A percentile compares a stretch with the other conserved stretches of the same genome.
Conservation (phyloP, 2,888 invertebrate species). For the Drosophila melanosoma region DNA sequence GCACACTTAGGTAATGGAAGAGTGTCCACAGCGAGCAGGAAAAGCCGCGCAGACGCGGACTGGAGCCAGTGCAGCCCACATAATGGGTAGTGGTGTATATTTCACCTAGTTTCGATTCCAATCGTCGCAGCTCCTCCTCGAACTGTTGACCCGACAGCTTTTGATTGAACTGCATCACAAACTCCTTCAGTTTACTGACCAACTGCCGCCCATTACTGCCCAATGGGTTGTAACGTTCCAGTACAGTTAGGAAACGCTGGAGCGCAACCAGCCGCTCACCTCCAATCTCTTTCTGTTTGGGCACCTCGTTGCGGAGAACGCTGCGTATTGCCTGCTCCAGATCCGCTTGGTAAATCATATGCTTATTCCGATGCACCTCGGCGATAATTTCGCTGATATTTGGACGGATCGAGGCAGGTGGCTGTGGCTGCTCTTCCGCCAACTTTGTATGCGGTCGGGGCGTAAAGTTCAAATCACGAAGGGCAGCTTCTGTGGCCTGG, state of each 20-base stretch:
- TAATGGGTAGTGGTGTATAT: slow-evolving; percentile 87
- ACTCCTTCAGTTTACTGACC: slow-evolving; percentile 87
- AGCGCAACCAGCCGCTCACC: slow-evolving; percentile 91
- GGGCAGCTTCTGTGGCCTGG: slow-evolving; percentile 62
- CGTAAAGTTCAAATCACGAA: slow-evolving; percentile 59
- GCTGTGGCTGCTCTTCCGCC: neutral
- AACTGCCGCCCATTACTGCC: slow-evolving; percentile 88
- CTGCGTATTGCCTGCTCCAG: slow-evolving; percentile 94
- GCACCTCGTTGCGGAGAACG: slow-evolving; percentile 93
- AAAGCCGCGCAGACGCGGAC: slow-evolving; percentile 91
- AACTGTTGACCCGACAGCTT: slow-evolving; percentile 88
- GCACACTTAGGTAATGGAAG: slow-evolving; percentile 96
- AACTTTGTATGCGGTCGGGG: slow-evolving; percentile 42
- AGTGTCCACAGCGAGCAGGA: slow-evolving; percentile 98
- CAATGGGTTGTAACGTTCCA: slow-evolving; percentile 93
- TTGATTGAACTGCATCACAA: slow-evolving; percentile 85
- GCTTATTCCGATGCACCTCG: slow-evolving; percentile 80
- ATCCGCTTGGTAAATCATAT: slow-evolving; percentile 93
- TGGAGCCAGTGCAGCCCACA: slow-evolving; percentile 93
- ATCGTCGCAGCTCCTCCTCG: slow-evolving; percentile 85
- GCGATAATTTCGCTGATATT: slow-evolving; percentile 51
- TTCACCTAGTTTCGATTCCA: slow-evolving; percentile 87
- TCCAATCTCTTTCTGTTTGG: slow-evolving; percentile 88
- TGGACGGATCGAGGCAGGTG: neutral
- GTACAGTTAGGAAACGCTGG: slow-evolving; percentile 89